Evolutionary conservation across 2,797 vertebrate species (phyloP).

Genomic region (Anniella stebbinsi): DNA sequence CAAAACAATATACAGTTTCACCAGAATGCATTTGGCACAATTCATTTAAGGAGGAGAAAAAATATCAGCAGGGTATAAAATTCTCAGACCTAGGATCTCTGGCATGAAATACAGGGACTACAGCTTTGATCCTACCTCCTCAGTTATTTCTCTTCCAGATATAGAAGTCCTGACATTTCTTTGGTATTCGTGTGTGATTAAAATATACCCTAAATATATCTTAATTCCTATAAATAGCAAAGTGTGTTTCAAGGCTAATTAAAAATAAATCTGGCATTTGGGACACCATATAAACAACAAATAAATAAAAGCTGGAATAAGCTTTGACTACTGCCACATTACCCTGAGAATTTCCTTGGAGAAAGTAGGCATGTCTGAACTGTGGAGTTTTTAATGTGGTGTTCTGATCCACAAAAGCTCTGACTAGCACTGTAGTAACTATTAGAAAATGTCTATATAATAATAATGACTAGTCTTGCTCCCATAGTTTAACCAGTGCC

Average conservation of each 20-base stretch:
- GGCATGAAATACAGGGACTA: constrained; percentile 45
- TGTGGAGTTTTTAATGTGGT: not conserved
- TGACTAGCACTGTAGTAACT: not conserved
- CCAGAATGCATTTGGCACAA: not conserved
- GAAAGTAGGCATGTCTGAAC: constrained; percentile 17
- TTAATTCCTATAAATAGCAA: constrained; percentile 79
- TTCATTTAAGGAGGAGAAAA: not conserved
- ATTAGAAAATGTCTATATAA: not conserved
- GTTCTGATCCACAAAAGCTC: constrained; percentile 18
- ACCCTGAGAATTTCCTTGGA: not conserved
- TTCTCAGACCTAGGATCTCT: constrained; percentile 26
- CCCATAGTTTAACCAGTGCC: constrained; percentile 28
- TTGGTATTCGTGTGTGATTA: constrained; percentile 69
- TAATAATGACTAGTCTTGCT: constrained; percentile 5
- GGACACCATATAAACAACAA: constrained; percentile 71
- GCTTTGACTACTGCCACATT: constrained; percentile 11
- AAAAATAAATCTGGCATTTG: constrained; percentile 76
- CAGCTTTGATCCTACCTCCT: constrained; percentile 67
- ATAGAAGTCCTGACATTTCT: constrained; percentile 74
- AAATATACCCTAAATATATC: constrained; percentile 80
- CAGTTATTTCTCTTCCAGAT: constrained; percentile 64
- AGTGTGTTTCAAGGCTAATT: constrained; percentile 74
- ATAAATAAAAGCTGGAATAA: constrained; percentile 66
- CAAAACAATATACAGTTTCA: not conserved
- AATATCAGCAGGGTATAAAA: not conserved